Evolutionary conservation across 2,113 vertebrate species (phyloP).

Genomic region (Mungos mungo): DNA sequence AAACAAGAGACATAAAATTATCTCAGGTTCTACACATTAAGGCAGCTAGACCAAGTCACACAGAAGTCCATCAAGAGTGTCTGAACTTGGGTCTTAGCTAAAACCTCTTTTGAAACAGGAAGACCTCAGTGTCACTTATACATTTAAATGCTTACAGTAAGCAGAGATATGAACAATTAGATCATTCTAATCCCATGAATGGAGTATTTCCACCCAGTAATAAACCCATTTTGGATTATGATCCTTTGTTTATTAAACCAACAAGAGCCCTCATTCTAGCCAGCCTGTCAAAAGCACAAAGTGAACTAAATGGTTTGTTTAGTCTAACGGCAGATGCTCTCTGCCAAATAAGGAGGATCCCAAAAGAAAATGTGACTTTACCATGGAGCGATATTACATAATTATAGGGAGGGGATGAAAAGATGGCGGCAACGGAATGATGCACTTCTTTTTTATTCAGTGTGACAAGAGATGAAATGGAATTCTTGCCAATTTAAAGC

Average conservation of each 20-base stretch:
- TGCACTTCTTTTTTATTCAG: not conserved
- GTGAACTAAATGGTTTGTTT: slow-evolving; percentile 71
- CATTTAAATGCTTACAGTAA: not conserved
- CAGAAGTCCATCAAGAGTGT: not conserved
- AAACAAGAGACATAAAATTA: not conserved
- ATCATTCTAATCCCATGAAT: slow-evolving; percentile 33
- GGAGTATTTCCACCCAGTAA: slow-evolving; percentile 29
- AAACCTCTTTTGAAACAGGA: slow-evolving; percentile 55
- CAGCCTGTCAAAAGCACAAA: slow-evolving; percentile 50
- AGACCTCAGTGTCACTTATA: slow-evolving; percentile 4
- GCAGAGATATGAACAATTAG: slow-evolving; percentile 37
- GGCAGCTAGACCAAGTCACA: not conserved
- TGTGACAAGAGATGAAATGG: not conserved
- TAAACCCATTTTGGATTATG: slow-evolving; percentile 60
- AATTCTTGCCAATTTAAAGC: slow-evolving; percentile 35
- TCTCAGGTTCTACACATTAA: not conserved
- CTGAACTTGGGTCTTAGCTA: not conserved
- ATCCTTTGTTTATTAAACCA: slow-evolving; percentile 69
- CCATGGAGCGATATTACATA: slow-evolving; percentile 19
- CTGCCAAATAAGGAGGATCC: slow-evolving; percentile 58
- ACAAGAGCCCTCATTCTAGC: slow-evolving; percentile 52
- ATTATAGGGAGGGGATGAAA: slow-evolving; percentile 39
- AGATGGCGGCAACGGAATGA: not conserved
- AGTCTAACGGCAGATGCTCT: slow-evolving; percentile 62
- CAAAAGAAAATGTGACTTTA: slow-evolving; percentile 34